Percentiles rank a stretch among this genome's conserved stretches.
Evolutionary conservation across 2,113 vertebrate species (phyloP).

Genomic region (Sinosuthora webbiana): DNA sequence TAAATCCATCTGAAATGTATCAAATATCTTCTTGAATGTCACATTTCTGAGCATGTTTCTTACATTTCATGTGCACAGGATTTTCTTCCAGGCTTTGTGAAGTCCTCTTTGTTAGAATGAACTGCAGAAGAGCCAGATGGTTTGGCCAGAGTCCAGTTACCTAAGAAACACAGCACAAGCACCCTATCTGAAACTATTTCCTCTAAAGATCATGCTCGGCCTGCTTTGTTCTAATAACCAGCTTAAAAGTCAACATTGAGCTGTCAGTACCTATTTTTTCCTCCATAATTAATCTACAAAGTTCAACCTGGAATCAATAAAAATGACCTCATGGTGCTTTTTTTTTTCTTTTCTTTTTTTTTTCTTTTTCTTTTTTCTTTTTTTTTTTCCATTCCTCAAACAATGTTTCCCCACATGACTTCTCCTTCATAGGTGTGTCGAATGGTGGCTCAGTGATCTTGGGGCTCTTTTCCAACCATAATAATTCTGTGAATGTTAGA

Average conservation of each 20-base stretch:
- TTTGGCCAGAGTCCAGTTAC: slow-evolving; percentile 50
- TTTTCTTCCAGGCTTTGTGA: slow-evolving; percentile 41
- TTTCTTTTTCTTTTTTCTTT: too few relatives aligned
- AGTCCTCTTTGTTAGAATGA: slow-evolving; percentile 58
- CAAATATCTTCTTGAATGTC: not conserved
- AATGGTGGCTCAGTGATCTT: not conserved
- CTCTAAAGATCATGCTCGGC: slow-evolving; percentile 14
- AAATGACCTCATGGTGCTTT: not conserved
- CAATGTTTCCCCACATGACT: not conserved
- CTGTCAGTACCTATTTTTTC: slow-evolving; percentile 10
- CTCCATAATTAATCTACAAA: slow-evolving; percentile 26
- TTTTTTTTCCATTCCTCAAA: not conserved
- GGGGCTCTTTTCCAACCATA: not conserved
- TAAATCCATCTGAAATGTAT: not conserved
- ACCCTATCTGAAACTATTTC: slow-evolving; percentile 51
- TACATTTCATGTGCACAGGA: not conserved
- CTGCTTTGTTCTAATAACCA: slow-evolving; percentile 42
- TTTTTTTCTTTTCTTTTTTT: too few relatives aligned
- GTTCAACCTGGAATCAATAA: slow-evolving; percentile 22
- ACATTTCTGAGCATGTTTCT: not conserved
- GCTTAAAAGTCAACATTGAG: slow-evolving; percentile 39
- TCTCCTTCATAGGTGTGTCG: not conserved
- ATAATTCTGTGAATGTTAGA: not conserved
- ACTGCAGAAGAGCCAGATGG: slow-evolving; percentile 61
- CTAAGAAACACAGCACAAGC: slow-evolving; percentile 27